phyloP scores from a whole-genome alignment of 1,140 invertebrate species.

The Lethrus apterus region DNA sequence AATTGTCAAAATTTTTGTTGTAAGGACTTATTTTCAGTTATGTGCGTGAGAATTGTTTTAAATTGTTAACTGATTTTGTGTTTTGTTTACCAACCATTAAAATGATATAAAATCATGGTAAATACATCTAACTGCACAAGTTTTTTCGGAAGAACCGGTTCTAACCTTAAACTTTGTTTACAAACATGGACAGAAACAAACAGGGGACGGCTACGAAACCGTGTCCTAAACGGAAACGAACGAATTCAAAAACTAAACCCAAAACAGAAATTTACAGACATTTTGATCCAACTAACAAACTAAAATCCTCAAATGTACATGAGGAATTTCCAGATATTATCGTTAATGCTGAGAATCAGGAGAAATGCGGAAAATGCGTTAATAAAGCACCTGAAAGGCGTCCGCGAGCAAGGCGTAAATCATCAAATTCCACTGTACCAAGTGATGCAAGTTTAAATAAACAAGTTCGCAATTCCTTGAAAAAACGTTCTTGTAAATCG shows the following conservation, averaged over 20 bases:
- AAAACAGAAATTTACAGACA: neutral
- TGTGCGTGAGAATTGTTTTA: too few species aligned
- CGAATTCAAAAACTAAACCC: neutral
- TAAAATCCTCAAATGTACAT: neutral
- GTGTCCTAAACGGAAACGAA: too few species aligned
- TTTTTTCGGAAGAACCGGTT: neutral
- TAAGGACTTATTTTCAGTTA: too few species aligned
- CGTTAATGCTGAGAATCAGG: neutral
- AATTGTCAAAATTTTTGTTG: too few species aligned
- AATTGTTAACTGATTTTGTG: too few species aligned
- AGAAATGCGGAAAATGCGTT: neutral
- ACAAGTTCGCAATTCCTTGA: neutral
- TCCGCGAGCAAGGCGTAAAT: too few species aligned
- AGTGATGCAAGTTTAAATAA: conserved; percentile 1
- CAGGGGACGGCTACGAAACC: too few species aligned
- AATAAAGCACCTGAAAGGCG: neutral
- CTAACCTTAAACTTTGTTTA: conserved; percentile 8
- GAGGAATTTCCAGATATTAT: conserved; percentile 9
- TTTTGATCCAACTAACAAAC: conserved; percentile 1
- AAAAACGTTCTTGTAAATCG: too few species aligned
- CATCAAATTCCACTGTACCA: neutral
- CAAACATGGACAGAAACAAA: conserved; percentile 11
- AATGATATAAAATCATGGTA: too few species aligned
- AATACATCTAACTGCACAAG: neutral
- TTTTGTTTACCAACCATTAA: too few species aligned